phyloP scores from a whole-genome alignment of 2,888 invertebrate genomes.

The Graphium colonna region DNA sequence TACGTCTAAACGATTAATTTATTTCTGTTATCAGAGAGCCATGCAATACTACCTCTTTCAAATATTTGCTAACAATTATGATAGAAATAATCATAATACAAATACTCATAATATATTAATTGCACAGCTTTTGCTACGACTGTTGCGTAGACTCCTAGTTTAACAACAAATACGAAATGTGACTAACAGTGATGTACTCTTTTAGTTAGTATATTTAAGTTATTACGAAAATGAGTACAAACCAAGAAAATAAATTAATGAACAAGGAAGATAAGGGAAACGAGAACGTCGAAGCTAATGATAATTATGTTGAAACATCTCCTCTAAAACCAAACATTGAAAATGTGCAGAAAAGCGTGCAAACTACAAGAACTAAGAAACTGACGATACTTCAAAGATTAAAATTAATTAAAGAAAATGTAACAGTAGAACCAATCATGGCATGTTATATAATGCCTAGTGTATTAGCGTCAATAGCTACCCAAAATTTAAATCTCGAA shows the following conservation, averaged over 20 bases:
- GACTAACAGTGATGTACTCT: conserved; percentile 11
- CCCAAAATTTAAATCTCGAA: conserved; percentile 90
- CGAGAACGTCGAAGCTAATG: conserved; percentile 36
- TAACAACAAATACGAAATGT: conserved; percentile 26
- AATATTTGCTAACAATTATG: conserved; percentile 45
- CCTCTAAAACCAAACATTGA: conserved; percentile 45
- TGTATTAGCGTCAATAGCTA: conserved; percentile 85
- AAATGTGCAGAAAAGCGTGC: conserved; percentile 26
- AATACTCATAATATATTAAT: conserved; percentile 32
- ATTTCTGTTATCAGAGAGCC: conserved; percentile 41
- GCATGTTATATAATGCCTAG: conserved; percentile 83
- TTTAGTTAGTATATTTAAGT: not conserved
- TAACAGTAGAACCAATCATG: conserved; percentile 83
- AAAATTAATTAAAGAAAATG: conserved; percentile 69
- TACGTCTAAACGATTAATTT: conserved; percentile 19
- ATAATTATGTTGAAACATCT: conserved; percentile 41
- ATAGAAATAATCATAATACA: conserved; percentile 35
- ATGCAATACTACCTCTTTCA: conserved; percentile 36
- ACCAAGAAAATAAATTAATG: conserved; percentile 3
- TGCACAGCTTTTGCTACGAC: conserved; percentile 11
- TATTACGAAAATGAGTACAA: conserved; percentile 19
- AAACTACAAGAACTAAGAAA: conserved; percentile 27
- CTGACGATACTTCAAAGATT: conserved; percentile 50
- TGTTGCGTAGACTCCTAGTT: conserved; percentile 8
- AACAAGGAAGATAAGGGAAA: conserved; percentile 26